Evolutionary conservation across 2,888 invertebrate genomes (phyloP), one percentile per base, ranked within the genome.

Genomic region (Andrena trimmerana): DNA sequence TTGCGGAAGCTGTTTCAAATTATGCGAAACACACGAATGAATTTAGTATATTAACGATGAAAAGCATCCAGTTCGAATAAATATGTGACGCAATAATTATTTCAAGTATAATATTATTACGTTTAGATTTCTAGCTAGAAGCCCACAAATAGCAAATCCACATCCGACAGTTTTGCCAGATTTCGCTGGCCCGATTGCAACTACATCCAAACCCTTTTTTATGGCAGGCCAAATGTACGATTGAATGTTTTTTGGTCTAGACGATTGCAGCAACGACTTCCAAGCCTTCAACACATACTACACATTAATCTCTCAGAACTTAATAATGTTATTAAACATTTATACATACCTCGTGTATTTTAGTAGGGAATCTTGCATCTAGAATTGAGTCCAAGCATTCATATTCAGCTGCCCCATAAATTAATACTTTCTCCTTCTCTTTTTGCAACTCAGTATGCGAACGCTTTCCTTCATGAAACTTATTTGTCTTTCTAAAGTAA

Each of bases 111-210:
- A 65, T 62, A 66, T 27, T 68, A 13, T 74, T 84, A 89, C 82
- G n/a, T 84, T 59, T 69, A 57, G 33, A 33, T 24, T 63, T 3
- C 66, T 59, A 54, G 83, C 92, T 6, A 97, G 93, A 72, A 95
- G 94, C 67, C 96, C 96, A 69, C 96, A 95, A 3, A 98, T 93
- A 0, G 97, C 96, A 16, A 97, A 96, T 33, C 97, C 91, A 91
- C 97, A 97, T 0, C 96, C 96, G 89, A 96, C 93, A 0, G 97
- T 97, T 94, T 97, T 97, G 0, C 97, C 97, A 70, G 96, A 95
- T 16, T 94, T 93, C 0, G 94, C 90, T 0, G 96, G 95, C 80
- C 96, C 95, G 1, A 97, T 94, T 80, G 97, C 95, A 69, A 97
- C 95, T 0, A 96, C 94, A 83, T 97, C 96, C 66, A 96, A 95